Conservation (phyloP, 2,797 vertebrate genomes). For the Bothrops alternatus region DNA sequence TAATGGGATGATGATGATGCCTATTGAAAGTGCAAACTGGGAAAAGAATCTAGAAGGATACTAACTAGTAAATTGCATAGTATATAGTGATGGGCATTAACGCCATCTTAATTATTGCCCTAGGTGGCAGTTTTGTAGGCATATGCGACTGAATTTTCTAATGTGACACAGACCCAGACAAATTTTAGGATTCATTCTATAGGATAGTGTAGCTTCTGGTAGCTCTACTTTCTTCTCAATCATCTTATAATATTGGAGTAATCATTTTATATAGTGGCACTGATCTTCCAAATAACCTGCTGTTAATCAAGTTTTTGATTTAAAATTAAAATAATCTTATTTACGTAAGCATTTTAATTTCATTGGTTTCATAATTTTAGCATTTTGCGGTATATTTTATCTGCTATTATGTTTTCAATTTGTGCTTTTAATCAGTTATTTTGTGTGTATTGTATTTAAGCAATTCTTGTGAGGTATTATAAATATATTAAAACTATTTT, state of each 20-base stretch:
- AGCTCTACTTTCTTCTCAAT: background rate
- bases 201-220: background rate
- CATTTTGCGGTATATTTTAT: background rate
- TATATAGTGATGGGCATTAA: background rate
- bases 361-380: background rate
- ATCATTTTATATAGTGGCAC: background rate
- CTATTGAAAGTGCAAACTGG: background rate
- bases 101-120: background rate
- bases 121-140: background rate
- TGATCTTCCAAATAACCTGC: background rate
- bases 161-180: background rate
- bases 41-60: background rate
- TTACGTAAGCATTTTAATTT: background rate
- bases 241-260: background rate
- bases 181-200: background rate
- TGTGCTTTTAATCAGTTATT: background rate
- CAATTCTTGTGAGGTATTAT: background rate
- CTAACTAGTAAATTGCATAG: background rate
- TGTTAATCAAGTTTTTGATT: background rate
- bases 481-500: background rate
- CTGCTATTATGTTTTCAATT: background rate
- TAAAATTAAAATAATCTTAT: background rate
- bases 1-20: background rate
- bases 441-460: background rate
- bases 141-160: background rate